Percentiles rank a stretch among this genome's conserved stretches.
Conservation (phyloP, 1,140 invertebrate genomes). For the Drosophila nasuta region DNA sequence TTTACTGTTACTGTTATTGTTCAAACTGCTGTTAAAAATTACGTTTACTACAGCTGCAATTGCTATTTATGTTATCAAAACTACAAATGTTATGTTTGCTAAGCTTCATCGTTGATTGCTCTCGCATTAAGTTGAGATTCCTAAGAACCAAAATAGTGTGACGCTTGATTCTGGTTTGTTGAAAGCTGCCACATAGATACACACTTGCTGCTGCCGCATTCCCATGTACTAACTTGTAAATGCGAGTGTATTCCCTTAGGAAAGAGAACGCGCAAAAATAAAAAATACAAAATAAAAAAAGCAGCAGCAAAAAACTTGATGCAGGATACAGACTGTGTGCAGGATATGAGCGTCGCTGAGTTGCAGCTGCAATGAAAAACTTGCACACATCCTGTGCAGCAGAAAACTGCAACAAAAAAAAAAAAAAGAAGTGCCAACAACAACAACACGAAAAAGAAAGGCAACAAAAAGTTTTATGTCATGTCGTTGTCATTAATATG, state of each 20-base stretch:
- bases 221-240: neutral
- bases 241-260: constrained; percentile 12
- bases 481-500: constrained; percentile 54
- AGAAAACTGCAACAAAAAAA: neutral
- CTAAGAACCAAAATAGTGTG: too few species aligned
- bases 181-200: too few species aligned
- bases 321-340: constrained; percentile 39
- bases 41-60: too few species aligned
- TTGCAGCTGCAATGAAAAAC: constrained; percentile 67
- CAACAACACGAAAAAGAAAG: constrained; percentile 32
- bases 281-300: neutral
- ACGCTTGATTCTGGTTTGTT: too few species aligned
- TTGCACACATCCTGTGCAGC: constrained; percentile 60
- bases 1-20: too few species aligned
- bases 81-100: too few species aligned
- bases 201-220: neutral
- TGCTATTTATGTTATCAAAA: too few species aligned
- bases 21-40: too few species aligned
- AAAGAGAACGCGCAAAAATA: neutral
- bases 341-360: constrained; percentile 66
- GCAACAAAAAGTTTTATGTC: constrained; percentile 40
- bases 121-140: too few species aligned
- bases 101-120: too few species aligned
- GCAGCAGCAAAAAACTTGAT: constrained; percentile 14
- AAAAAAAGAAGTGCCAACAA: constrained; percentile 48